Base-by-base conservation (phyloP, 2,797 vertebrate species). In the Mormyrus proboscirostris region DNA sequence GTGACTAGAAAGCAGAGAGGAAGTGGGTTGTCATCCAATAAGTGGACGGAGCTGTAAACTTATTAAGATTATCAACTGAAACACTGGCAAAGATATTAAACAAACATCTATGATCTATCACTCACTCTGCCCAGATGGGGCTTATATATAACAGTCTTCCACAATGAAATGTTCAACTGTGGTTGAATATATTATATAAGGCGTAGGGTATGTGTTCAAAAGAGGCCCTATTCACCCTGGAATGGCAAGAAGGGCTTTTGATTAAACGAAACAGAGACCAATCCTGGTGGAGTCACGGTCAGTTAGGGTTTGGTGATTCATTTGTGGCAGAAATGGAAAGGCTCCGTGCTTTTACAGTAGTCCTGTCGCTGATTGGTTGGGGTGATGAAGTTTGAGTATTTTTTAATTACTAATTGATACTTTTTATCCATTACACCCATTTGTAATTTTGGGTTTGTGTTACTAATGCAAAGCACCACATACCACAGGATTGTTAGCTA, bases 31-130 rank as follows among this genome's bases (percentile, higher is more conserved):
- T 41, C 22, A 41, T 59, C 22, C 51, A 87, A 57, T 59, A 57
- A 57, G 53, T 19, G n/a, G 25, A 38, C 51, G 10, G 53, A 59
- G 53, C 33, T 57, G 16, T 14, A 6, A 87, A 57, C 85, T 59
- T 87, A 73, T 38, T 73, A 33, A 87, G 41, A 53, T 87, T 10
- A 87, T 55, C 53, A n/a, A 87, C 85, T 87, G 33, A 86, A 59
- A 87, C 16, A 87, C 1, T 57, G 50, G 5, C 85, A 87, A 33
- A 55, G 85, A 41, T 57, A 38, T 87, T 87, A 59, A 41, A 59
- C 33, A 59, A 41, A 44, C 51, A 59, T 87, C 53, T 87, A 57
- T n/a, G 12, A 53, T 86, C 51, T 87, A 59, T 57, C 85, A 53
- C 10, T 86, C 29, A 16, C 25, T 38, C 51, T 57, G 85, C 0